phyloP scores from a whole-genome alignment of 2,888 invertebrate species.

The Platycnemis pennipes region DNA sequence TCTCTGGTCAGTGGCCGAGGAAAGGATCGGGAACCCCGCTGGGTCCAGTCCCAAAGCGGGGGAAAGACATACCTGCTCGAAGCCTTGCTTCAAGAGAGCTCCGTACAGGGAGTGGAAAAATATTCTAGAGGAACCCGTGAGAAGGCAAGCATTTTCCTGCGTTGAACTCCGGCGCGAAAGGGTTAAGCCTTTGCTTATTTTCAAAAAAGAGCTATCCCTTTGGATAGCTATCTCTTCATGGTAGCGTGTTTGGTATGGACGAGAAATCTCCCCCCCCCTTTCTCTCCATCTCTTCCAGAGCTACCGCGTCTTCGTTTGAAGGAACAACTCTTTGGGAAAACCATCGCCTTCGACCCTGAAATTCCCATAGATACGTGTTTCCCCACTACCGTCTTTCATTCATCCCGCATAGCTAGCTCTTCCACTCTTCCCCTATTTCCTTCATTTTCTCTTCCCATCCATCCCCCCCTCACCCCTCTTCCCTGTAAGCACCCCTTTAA shows the following conservation, averaged over 20 bases:
- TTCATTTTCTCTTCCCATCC: not conserved
- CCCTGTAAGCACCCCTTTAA: constrained; percentile 40
- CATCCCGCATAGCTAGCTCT: not conserved
- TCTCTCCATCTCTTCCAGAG: not conserved
- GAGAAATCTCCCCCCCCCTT: not conserved
- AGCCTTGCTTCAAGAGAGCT: no score
- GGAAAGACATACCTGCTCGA: no score
- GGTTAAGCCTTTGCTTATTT: no score
- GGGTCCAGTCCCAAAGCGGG: no score
- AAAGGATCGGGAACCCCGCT: no score
- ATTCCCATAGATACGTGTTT: not conserved
- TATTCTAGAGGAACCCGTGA: no score
- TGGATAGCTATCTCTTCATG: no score
- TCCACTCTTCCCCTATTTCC: not conserved
- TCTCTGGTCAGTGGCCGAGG: no score
- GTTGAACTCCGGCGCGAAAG: no score
- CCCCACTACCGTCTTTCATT: not conserved
- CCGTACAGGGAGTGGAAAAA: no score
- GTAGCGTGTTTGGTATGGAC: not conserved
- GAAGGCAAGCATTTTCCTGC: no score
- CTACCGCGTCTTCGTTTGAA: not conserved
- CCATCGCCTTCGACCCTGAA: not conserved
- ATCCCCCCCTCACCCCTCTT: not conserved
- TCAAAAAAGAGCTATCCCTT: no score
- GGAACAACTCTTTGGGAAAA: not conserved